Evolutionary conservation across 2,888 invertebrate species (phyloP).

Genomic region (Eudemis profundana): DNA sequence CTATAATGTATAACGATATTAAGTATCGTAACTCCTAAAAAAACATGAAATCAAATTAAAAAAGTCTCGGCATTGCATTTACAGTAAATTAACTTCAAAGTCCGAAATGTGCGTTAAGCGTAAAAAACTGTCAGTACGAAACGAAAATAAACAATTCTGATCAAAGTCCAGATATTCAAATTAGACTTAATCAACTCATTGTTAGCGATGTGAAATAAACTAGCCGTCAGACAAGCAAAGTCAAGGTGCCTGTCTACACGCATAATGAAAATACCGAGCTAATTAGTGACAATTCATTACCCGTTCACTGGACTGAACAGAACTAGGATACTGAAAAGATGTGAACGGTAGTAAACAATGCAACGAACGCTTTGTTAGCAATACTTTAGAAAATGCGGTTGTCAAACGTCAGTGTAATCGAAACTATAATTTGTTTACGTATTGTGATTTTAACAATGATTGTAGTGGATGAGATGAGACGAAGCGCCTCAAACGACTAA

Average conservation of each 20-base stretch:
- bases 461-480: constrained; percentile 23
- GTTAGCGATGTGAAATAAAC: constrained; percentile 41
- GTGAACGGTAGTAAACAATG: constrained; percentile 19
- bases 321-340: constrained; percentile 42
- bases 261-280: constrained; percentile 34
- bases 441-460: constrained; percentile 31
- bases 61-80: neutral
- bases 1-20: too few relatives aligned
- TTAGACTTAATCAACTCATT: constrained; percentile 33
- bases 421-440: constrained; percentile 44
- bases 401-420: constrained; percentile 46
- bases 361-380: constrained; percentile 58
- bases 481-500: constrained; percentile 29
- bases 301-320: constrained; percentile 43
- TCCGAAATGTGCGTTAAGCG: neutral
- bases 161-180: constrained; percentile 39
- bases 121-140: neutral
- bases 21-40: too few relatives aligned
- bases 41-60: too few relatives aligned
- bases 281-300: constrained; percentile 44
- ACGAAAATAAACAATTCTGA: constrained; percentile 24
- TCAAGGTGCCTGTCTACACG: constrained; percentile 41
- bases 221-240: constrained; percentile 29
- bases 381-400: constrained; percentile 58
- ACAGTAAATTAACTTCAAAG: neutral